Evolutionary conservation across 2,797 vertebrate genomes (phyloP).

Genomic region (Acanthornis magna): DNA sequence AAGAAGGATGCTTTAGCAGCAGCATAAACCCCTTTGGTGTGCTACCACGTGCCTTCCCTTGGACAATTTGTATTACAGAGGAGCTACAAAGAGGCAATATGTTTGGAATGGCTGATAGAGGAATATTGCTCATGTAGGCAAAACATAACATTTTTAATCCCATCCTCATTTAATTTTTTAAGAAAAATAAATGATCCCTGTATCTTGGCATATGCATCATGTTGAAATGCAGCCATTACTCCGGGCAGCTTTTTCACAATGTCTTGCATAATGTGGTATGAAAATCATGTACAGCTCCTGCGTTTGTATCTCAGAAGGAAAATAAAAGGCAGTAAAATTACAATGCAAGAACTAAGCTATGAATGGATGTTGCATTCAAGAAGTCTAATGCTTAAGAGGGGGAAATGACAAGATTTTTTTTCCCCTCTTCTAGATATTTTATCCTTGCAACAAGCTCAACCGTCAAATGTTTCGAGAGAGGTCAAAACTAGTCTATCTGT

Average conservation of each 20-base stretch:
- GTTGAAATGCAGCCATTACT: constrained; percentile 18
- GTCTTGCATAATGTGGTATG: background rate
- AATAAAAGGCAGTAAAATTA: constrained; percentile 52
- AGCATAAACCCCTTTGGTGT: background rate
- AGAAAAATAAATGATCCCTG: constrained; percentile 37
- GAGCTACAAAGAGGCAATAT: background rate
- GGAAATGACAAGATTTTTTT: background rate
- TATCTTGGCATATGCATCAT: background rate
- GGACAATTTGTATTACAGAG: background rate
- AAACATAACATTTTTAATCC: constrained; percentile 46
- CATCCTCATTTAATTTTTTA: constrained; percentile 47
- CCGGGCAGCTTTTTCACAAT: constrained; percentile 34
- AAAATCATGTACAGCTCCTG: constrained; percentile 24
- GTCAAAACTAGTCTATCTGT: constrained; percentile 50
- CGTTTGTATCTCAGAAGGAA: constrained; percentile 30
- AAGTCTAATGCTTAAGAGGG: constrained; percentile 9
- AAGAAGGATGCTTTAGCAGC: background rate
- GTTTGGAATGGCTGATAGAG: background rate
- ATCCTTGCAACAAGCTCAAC: constrained; percentile 26
- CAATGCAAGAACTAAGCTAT: constrained; percentile 47
- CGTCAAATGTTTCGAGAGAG: constrained; percentile 41
- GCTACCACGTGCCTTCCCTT: background rate
- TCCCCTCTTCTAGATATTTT: background rate
- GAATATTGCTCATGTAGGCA: constrained; percentile 23
- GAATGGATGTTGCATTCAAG: constrained; percentile 30